Evolutionary conservation across 2,113 vertebrate species (phyloP).

Genomic region (Sprattus sprattus): DNA sequence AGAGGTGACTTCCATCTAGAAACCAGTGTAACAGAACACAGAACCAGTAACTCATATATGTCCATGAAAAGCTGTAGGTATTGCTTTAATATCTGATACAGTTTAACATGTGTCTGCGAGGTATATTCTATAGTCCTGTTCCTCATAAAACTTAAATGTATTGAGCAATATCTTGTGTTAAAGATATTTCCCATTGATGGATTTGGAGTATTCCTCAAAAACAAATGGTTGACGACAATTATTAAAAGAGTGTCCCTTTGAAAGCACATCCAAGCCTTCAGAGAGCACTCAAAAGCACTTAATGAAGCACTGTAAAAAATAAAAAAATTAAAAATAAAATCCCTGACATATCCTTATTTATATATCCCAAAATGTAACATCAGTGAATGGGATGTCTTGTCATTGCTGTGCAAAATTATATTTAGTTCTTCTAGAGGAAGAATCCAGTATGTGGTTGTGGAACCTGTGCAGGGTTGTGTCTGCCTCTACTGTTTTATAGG

Average conservation of each 20-base stretch:
- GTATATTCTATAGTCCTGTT: neutral
- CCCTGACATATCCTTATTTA: neutral
- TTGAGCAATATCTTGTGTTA: neutral
- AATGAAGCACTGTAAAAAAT: neutral
- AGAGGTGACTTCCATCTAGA: neutral
- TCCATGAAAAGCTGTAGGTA: neutral
- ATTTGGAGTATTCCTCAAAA: neutral
- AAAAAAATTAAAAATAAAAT: neutral
- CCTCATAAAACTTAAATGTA: neutral
- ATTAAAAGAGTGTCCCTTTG: neutral
- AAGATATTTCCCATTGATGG: neutral
- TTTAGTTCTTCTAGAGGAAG: constrained; percentile 50
- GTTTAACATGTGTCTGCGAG: neutral
- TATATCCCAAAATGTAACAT: constrained; percentile 33
- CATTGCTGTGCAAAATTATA: constrained; percentile 57
- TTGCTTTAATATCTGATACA: neutral
- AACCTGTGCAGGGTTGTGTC: constrained; percentile 16
- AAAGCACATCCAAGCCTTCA: neutral
- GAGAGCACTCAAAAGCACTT: neutral
- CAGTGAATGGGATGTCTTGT: constrained; percentile 45
- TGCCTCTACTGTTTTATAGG: constrained; percentile 20
- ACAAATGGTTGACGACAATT: neutral
- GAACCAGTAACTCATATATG: neutral
- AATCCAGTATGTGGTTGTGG: constrained; percentile 32
- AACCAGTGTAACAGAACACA: neutral